Evolutionary conservation across 2,888 invertebrate genomes (phyloP).

Genomic region (Imbricaverruca yamaguchii): DNA sequence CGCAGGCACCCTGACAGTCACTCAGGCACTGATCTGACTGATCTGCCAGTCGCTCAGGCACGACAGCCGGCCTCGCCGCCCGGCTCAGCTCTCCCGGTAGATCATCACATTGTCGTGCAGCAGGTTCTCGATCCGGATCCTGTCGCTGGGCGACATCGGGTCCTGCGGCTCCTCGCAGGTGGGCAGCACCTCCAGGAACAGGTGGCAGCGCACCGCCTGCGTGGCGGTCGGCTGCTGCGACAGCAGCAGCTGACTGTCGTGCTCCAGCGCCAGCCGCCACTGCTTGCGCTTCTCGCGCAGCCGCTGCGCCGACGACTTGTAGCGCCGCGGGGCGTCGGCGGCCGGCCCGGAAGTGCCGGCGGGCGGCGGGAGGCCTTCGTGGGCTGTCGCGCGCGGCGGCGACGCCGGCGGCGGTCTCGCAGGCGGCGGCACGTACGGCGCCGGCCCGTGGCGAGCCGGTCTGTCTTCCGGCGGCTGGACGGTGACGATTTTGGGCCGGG

Average conservation of each 20-base stretch:
- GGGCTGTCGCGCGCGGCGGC: too few relatives aligned
- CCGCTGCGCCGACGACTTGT: background rate
- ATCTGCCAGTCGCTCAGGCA: too few relatives aligned
- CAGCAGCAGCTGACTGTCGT: background rate
- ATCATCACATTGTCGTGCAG: slow-evolving; percentile 11
- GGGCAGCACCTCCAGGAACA: slow-evolving; percentile 16
- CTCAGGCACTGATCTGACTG: too few relatives aligned
- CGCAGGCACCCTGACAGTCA: too few relatives aligned
- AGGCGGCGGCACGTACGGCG: too few relatives aligned
- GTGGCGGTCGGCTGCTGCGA: slow-evolving; percentile 9
- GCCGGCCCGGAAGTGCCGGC: too few relatives aligned
- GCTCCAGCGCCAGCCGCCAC: background rate
- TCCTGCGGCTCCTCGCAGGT: slow-evolving; percentile 5
- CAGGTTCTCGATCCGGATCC: background rate
- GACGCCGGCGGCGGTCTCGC: too few relatives aligned
- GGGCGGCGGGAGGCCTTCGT: too few relatives aligned
- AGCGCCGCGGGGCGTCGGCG: background rate
- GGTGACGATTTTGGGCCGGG: too few relatives aligned
- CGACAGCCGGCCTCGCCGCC: too few relatives aligned
- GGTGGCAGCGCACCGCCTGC: slow-evolving; percentile 12
- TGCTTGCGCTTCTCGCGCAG: background rate
- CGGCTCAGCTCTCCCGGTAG: background rate
- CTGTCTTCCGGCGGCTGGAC: too few relatives aligned
- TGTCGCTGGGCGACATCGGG: background rate
- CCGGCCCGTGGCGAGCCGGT: too few relatives aligned